Conservation (phyloP, 2,888 invertebrate genomes). For the Parnassius smintheus region DNA sequence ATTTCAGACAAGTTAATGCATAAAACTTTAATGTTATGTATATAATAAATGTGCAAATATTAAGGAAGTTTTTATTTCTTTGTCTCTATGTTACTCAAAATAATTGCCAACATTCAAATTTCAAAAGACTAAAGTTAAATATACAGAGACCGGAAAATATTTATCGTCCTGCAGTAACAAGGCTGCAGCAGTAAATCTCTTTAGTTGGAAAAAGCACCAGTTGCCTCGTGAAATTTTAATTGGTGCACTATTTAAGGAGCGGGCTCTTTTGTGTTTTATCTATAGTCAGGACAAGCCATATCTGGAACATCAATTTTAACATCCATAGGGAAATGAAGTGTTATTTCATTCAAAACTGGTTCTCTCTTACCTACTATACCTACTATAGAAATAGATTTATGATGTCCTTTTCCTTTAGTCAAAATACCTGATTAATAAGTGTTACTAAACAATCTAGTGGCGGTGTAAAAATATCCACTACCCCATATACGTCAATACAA, state of each 20-base stretch:
- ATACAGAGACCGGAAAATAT: constrained; percentile 20
- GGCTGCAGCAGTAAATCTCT: constrained; percentile 21
- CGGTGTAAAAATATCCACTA: no score
- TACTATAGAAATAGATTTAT: no score
- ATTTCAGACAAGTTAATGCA: no score
- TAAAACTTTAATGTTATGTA: no score
- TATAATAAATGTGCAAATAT: no score
- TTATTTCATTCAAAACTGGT: no score
- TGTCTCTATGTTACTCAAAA: neutral
- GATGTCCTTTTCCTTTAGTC: no score
- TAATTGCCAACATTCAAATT: constrained; percentile 22
- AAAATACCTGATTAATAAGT: no score
- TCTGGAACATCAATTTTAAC: constrained; percentile 7
- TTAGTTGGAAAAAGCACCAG: neutral
- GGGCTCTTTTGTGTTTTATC: constrained; percentile 12
- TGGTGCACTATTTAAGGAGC: constrained; percentile 17
- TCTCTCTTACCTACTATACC: no score
- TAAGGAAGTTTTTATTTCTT: neutral
- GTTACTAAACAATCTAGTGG: no score
- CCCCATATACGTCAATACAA: no score
- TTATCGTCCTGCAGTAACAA: constrained; percentile 24
- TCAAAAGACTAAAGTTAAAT: constrained; percentile 18
- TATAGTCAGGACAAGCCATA: constrained; percentile 10
- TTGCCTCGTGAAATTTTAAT: constrained; percentile 23
- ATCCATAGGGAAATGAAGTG: neutral